phyloP scores from a whole-genome alignment of 64 coral and sea anemone genomes.

The Platygyra sinensis region DNA sequence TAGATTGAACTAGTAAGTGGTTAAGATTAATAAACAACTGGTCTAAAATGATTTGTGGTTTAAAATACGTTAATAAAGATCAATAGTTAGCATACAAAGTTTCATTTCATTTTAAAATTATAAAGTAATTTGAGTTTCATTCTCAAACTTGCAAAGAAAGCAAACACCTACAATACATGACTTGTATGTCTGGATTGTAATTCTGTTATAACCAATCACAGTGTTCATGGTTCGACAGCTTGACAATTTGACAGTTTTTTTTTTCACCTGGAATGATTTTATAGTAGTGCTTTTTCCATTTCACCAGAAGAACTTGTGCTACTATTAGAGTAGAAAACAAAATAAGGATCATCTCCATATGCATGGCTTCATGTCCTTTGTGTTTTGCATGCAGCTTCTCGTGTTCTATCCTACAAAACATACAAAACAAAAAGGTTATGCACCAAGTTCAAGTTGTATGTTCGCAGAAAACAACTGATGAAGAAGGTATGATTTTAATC shows the following conservation, averaged over 20 bases:
- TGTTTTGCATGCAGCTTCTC: conserved; percentile 94
- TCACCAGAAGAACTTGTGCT: conserved; percentile 94
- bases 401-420: conserved; percentile 80
- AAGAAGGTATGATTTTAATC: too few relatives aligned
- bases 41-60: background rate
- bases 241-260: background rate
- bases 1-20: too few relatives aligned
- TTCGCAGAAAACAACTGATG: too few relatives aligned
- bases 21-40: too few relatives aligned
- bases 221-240: background rate
- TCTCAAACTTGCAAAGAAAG: too few relatives aligned
- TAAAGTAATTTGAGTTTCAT: too few relatives aligned
- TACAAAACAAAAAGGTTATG: too few relatives aligned
- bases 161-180: background rate
- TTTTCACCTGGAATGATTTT: conserved; percentile 89
- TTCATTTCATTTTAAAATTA: too few relatives aligned
- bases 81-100: background rate
- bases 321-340: conserved; percentile 91
- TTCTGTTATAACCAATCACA: background rate
- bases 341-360: conserved; percentile 96
- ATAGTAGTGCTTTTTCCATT: conserved; percentile 95
- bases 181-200: too few relatives aligned
- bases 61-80: background rate
- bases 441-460: too few relatives aligned
- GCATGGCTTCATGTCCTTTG: conserved; percentile 97